A percentile compares a stretch with the other conserved stretches of the same genome.
These are phyloP conservation scores for Himalopsyche anomala DNA, from an alignment of 2,888 invertebrate species.

Conservation along the genomic window DNA sequence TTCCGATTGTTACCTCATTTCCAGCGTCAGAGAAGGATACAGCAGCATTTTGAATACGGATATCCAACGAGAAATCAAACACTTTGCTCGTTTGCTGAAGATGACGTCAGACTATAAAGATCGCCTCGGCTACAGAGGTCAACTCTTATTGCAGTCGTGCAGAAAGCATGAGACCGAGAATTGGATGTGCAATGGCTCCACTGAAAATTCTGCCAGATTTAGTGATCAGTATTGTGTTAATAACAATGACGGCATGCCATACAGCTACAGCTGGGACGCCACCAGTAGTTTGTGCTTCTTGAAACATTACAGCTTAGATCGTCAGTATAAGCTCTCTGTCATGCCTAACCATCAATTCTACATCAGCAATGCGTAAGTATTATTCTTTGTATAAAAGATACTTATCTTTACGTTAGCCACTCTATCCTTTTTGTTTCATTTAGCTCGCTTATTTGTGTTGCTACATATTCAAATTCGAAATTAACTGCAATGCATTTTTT, in stretches of 20 bases:
- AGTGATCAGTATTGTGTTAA: neutral
- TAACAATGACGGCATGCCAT: slow-evolving; percentile 3
- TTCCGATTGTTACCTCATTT: slow-evolving; percentile 80
- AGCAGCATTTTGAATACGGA: slow-evolving; percentile 78
- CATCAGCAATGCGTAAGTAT: slow-evolving; percentile 79
- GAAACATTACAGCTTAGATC: slow-evolving; percentile 78
- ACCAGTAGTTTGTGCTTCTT: slow-evolving; percentile 80
- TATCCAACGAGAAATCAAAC: slow-evolving; percentile 77
- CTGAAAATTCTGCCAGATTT: neutral
- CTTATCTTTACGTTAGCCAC: no score
- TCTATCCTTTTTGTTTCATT: no score
- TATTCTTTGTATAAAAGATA: neutral
- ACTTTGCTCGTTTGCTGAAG: slow-evolving; percentile 79
- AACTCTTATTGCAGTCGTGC: slow-evolving; percentile 76
- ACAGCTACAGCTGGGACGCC: slow-evolving; percentile 79
- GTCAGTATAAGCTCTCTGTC: slow-evolving; percentile 80
- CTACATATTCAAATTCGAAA: no score
- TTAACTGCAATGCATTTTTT: no score
- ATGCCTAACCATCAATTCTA: slow-evolving; percentile 80
- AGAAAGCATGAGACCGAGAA: slow-evolving; percentile 44
- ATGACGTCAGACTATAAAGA: slow-evolving; percentile 81
- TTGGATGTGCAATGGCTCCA: neutral
- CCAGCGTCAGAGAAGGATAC: slow-evolving; percentile 80
- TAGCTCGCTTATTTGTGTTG: no score
- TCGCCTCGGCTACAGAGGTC: slow-evolving; percentile 79